These are phyloP conservation scores for Sphinx pinastri DNA, from an alignment of 2,888 invertebrate genomes.

Conservation along the genomic window DNA sequence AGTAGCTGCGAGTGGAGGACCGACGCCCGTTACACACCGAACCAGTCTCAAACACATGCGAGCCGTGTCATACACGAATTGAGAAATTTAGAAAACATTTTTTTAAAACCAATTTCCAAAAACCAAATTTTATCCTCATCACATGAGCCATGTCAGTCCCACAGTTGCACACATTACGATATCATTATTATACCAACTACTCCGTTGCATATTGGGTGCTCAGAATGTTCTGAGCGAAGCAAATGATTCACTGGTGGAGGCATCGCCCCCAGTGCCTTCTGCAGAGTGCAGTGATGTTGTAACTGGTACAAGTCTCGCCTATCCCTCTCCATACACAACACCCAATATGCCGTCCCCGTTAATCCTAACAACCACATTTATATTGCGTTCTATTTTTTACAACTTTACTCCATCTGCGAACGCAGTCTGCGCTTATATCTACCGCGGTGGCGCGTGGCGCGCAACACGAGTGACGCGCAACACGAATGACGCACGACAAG, in stretches of 20 bases:
- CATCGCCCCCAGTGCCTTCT: background rate
- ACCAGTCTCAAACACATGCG: conserved; percentile 71
- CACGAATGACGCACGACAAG: too few relatives aligned
- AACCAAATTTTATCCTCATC: conserved; percentile 73
- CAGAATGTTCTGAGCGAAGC: conserved; percentile 16
- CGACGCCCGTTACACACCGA: conserved; percentile 52
- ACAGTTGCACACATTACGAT: conserved; percentile 67
- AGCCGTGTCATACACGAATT: conserved; percentile 79
- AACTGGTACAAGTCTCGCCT: conserved; percentile 29
- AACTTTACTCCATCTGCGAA: conserved; percentile 68
- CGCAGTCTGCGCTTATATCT: conserved; percentile 57
- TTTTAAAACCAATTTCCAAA: conserved; percentile 50
- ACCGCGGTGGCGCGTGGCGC: conserved; percentile 45
- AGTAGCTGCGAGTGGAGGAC: conserved; percentile 28
- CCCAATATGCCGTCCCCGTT: conserved; percentile 74
- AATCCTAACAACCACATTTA: conserved; percentile 73
- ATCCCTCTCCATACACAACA: conserved; percentile 76
- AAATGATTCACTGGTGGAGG: background rate
- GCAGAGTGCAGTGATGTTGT: background rate
- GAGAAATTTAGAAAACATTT: conserved; percentile 55
- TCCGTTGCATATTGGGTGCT: conserved; percentile 63
- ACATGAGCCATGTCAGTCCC: conserved; percentile 79
- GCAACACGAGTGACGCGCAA: conserved; percentile 28
- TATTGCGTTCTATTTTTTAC: conserved; percentile 78
- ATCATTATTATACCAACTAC: conserved; percentile 63